Conservation (phyloP, 2,113 vertebrate species). For the Diadophis punctatus region DNA sequence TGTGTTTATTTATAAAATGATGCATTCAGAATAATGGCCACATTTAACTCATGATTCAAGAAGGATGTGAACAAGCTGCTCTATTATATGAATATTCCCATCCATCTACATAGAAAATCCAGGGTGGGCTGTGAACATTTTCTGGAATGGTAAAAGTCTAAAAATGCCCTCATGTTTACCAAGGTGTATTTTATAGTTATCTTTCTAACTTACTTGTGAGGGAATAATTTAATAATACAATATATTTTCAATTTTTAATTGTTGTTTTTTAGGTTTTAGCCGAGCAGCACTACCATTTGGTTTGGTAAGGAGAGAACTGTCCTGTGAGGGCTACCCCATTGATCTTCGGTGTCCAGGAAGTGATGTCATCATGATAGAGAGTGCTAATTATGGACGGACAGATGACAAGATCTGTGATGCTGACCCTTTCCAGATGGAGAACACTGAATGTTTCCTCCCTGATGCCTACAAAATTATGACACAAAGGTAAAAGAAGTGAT, state of each 20-base stretch:
- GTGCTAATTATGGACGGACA: constrained; percentile 95
- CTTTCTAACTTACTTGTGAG: background rate
- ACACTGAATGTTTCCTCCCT: constrained; percentile 97
- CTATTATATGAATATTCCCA: background rate
- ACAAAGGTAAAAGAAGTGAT: constrained; percentile 81
- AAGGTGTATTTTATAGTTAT: background rate
- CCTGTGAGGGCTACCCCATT: constrained; percentile 97
- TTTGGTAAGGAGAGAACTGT: constrained; percentile 92
- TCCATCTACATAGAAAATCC: background rate
- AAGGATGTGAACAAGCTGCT: background rate
- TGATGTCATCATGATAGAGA: constrained; percentile 99
- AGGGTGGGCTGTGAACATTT: background rate
- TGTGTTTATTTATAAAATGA: background rate
- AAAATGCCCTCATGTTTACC: background rate
- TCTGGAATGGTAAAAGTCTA: background rate
- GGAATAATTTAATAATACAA: background rate
- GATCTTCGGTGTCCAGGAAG: constrained; percentile 97
- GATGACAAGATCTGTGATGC: constrained; percentile 99
- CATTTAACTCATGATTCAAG: background rate
- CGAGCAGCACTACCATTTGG: constrained; percentile 94
- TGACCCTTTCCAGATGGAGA: constrained; percentile 99
- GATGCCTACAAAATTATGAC: constrained; percentile 99
- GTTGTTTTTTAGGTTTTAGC: constrained; percentile 78
- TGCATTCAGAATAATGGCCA: background rate
- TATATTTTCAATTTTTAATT: background rate